Percentiles rank a stretch among this genome's conserved stretches.
Evolutionary conservation across 2,888 invertebrate genomes (phyloP).

Genomic region (Leuctra nigra): DNA sequence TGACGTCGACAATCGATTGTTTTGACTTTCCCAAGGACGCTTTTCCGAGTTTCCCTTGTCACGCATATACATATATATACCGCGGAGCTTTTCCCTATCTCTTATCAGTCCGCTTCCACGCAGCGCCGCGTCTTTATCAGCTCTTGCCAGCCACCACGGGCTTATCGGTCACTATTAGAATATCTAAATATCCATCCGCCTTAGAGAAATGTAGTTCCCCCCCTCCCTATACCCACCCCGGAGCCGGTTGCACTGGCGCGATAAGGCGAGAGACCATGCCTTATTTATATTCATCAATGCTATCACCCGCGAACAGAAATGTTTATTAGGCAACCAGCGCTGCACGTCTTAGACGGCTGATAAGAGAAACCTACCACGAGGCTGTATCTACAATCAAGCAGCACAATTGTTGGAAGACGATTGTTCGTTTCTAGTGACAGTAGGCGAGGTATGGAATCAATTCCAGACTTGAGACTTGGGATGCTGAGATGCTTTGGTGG

Average conservation of each 20-base stretch:
- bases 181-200: constrained; percentile 37
- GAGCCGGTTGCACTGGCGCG: constrained; percentile 10
- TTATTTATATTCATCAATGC: constrained; percentile 32
- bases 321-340: constrained; percentile 28
- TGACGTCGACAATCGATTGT: constrained; percentile 13
- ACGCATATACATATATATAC: background rate
- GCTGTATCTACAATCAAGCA: too few species aligned
- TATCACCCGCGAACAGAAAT: constrained; percentile 31
- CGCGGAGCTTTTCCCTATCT: constrained; percentile 22
- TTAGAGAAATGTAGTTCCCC: constrained; percentile 29
- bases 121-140: constrained; percentile 23
- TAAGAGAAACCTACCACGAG: too few species aligned
- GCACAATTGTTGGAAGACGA: too few species aligned
- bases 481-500: too few species aligned
- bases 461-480: too few species aligned
- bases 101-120: constrained; percentile 25
- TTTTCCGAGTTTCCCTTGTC: background rate
- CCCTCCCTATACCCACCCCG: constrained; percentile 13
- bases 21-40: constrained; percentile 16
- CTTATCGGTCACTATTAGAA: constrained; percentile 37
- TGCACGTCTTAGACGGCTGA: constrained; percentile 12
- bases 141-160: constrained; percentile 20
- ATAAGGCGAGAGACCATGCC: constrained; percentile 24
- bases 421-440: too few species aligned
- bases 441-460: too few species aligned